Evolutionary conservation across 1,140 invertebrate species (phyloP).

Genomic region (Diabrotica virgifera): DNA sequence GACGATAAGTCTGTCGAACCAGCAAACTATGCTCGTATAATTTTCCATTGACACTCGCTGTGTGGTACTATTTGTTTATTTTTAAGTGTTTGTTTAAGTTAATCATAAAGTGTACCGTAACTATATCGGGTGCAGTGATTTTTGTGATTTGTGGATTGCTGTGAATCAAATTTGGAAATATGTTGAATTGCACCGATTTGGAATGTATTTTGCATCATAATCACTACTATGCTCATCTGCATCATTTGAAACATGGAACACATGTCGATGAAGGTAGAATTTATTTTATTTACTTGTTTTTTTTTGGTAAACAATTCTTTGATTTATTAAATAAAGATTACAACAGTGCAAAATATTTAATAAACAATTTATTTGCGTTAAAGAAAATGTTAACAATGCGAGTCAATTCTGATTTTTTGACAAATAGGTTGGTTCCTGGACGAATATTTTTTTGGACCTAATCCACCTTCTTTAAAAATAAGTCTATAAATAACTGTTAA

Average conservation of each 20-base stretch:
- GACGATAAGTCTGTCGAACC: background rate
- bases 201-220: constrained; percentile 74
- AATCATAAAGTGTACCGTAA: background rate
- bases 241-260: constrained; percentile 61
- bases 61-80: background rate
- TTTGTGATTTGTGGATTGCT: background rate
- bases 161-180: constrained; percentile 41
- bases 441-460: too few species aligned
- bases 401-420: too few species aligned
- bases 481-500: too few species aligned
- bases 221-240: constrained; percentile 68
- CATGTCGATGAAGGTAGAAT: constrained; percentile 45
- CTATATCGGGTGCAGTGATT: background rate
- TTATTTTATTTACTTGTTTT: constrained; percentile 7
- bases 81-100: background rate
- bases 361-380: too few species aligned
- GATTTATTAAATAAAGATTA: too few species aligned
- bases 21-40: background rate
- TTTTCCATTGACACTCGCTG: background rate
- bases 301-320: too few species aligned
- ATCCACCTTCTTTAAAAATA: too few species aligned
- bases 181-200: constrained; percentile 74
- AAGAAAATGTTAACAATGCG: too few species aligned
- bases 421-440: too few species aligned
- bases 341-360: too few species aligned